Conservation (phyloP, 2,797 vertebrate genomes). For the Tamandua tetradactyla region DNA sequence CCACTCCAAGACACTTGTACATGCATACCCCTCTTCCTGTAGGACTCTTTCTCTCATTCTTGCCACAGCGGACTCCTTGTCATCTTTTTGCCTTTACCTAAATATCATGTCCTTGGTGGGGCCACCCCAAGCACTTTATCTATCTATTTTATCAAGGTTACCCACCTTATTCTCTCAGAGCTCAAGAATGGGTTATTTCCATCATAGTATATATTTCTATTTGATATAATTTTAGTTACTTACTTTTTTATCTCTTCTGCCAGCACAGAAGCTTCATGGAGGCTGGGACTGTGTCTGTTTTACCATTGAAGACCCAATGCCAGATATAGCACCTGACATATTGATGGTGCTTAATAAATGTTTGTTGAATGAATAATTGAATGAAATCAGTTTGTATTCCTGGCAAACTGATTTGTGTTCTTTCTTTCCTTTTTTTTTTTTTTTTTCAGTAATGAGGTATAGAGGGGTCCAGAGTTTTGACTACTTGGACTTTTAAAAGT, state of each 20-base stretch:
- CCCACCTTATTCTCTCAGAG: not conserved
- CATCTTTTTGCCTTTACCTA: not conserved
- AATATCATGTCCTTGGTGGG: not conserved
- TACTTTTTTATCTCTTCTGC: not conserved
- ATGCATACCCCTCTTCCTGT: not conserved
- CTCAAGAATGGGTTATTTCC: not conserved
- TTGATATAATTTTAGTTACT: not conserved
- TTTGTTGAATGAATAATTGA: not conserved
- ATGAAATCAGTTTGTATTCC: not conserved
- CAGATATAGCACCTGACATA: not conserved
- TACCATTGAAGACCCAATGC: not conserved
- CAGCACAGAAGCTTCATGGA: not conserved
- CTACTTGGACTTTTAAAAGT: not conserved
- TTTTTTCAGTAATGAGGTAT: not conserved
- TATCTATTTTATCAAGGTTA: not conserved
- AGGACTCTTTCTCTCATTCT: not conserved
- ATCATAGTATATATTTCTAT: not conserved
- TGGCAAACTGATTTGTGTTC: not conserved
- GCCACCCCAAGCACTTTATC: not conserved
- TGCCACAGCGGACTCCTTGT: not conserved
- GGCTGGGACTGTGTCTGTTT: not conserved
- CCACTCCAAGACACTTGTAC: not conserved
- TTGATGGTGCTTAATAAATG: not conserved
- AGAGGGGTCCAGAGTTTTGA: not conserved
- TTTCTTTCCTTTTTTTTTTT: slow-evolving; percentile 47